Base-by-base conservation (phyloP, 2,888 invertebrate genomes). In the Clunio marinus region DNA sequence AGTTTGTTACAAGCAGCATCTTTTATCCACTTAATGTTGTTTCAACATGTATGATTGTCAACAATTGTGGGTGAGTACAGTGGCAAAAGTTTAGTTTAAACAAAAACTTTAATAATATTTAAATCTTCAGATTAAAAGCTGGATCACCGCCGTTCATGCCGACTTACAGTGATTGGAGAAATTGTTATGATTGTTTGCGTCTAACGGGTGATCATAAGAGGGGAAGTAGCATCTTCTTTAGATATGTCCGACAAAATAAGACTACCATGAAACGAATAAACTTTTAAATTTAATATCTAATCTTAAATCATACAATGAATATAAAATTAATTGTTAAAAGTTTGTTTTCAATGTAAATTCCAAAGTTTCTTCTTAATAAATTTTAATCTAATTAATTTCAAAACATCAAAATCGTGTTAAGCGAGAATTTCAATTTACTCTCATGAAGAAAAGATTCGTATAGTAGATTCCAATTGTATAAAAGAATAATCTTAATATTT, bases 1-100 rank as follows among this genome's bases (percentile, higher is more conserved):
- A 41, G 70, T 90, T 94, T 77, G 80, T 93, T 65, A 89, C 91
- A 69, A 86, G 89, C 70, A 88, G 92, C 69, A 75, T 93, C 70
- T 89, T 93, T n/a, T 97, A 98, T 79, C 96, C 96, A 20, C 86
- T 96, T 76, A 87, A 89, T 76, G 90, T 97, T 70, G 93, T 96
- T 1, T 89, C 93, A 10, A 91, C 92, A 69, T 91, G 95, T 74
- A 94, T 96, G 91, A 86, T 89, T 70, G 89, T 96, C 8, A 88
- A 88, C 70, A 88, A 91, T 70, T 88, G 88, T 15, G 87, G 86
- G 83, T 86, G 75, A 76, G 78, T 75, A 25, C 62, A 70, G 22
- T 13, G 37, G 41, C n/a, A 62, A 13, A 1, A 27, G 20, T 57
- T 24, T 17, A n/a, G 57, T 5, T 57, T 1, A 1, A 15, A 25